Evolutionary conservation across 2,888 invertebrate genomes (phyloP).

Genomic region (Megalurothrips usitatus): DNA sequence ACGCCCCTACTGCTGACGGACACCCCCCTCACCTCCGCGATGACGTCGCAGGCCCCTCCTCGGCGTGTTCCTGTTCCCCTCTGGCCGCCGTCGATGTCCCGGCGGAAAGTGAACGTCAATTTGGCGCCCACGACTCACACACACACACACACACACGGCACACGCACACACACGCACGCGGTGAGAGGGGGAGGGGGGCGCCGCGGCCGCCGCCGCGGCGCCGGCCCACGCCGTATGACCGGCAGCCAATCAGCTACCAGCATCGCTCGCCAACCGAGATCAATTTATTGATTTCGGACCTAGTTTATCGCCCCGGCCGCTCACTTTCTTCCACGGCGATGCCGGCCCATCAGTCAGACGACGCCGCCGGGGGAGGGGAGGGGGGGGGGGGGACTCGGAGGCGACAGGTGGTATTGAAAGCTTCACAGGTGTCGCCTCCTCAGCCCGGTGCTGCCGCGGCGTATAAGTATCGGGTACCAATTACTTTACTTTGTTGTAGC

Average conservation of each 20-base stretch:
- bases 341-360: not conserved
- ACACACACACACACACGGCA: not conserved
- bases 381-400: not conserved
- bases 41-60: not conserved
- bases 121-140: constrained; percentile 3
- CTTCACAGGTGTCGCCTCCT: not conserved
- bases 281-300: constrained; percentile 26
- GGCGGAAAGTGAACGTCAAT: constrained; percentile 14
- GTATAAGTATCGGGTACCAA: not conserved
- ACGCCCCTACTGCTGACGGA: too few species aligned
- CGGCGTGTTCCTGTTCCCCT: not conserved
- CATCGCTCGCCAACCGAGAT: constrained; percentile 22
- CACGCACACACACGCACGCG: not conserved
- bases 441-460: too few species aligned
- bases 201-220: not conserved
- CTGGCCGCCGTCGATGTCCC: not conserved
- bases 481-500: not conserved
- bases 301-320: constrained; percentile 10
- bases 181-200: not conserved
- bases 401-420: not conserved
- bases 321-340: constrained; percentile 11
- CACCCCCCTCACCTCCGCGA: too few species aligned
- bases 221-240: constrained; percentile 11
- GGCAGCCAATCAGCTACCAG: constrained; percentile 23
- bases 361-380: not conserved